Base-by-base conservation (phyloP, 2,113 vertebrate species). In the Patagioenas fasciata region DNA sequence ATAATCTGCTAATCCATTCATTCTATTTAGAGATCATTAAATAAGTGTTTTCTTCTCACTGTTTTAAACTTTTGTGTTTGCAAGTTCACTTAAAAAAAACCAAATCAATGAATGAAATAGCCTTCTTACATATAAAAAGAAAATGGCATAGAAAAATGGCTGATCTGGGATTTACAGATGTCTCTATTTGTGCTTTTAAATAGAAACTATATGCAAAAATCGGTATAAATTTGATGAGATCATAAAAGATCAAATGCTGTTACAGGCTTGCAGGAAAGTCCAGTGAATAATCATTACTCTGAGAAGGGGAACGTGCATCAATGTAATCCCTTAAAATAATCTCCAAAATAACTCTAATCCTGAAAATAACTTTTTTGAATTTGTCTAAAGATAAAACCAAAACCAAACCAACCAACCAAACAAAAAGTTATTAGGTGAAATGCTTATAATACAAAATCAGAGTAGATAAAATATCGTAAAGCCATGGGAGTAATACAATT, bases 251-350 rank as follows among this genome's bases (percentile, higher is more conserved):
- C 34, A 83, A 82, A 72, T 89, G 9, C 56, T 80, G 26, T 83
- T 89, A 78, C 44, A 77, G 62, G 34, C 77, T 91, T 91, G 74
- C 50, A 85, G 67, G 72, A 67, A 91, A 92, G 28, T 80, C 85
- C 87, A 78, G 80, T 2, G 19, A 93, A 62, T 91, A 93, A 88
- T 95, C 88, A 75, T 89, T 86, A 53, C 81, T 94, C 80, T 60
- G 82, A 84, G 88, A 93, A 95, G 67, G 23, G 36, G 72, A 92
- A 92, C 5, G 26, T 80, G 36, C 64, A 91, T 93, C 51, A 69
- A 10, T 80, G 42, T 95, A 96, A 96, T 97, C 90, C 10, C 57
- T 92, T 94, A 80, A 89, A 95, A 95, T 90, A 95, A 96, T 95
- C 94, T 94, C 87, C 19, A 89, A 58, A 91, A 51, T 89, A 94